Percentiles rank a stretch among this genome's conserved stretches.
Conservation (phyloP, 2,888 invertebrate genomes). For the Spisula subtruncata region DNA sequence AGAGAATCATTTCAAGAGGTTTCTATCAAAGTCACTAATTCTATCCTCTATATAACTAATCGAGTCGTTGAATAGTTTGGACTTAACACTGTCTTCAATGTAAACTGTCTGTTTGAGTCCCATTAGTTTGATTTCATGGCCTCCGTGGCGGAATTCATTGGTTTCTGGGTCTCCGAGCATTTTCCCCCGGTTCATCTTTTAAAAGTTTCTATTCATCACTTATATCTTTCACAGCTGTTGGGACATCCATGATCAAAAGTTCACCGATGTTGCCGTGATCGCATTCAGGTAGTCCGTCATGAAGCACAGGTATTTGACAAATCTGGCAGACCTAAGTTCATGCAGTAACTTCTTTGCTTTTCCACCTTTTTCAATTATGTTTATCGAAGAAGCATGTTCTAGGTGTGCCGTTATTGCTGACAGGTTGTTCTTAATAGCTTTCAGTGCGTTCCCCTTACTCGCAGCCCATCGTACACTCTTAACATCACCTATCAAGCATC, state of each 20-base stretch:
- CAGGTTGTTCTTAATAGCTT: conserved; percentile 43
- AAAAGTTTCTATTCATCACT: background rate
- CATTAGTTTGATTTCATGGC: background rate
- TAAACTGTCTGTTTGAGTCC: background rate
- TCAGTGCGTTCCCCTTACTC: conserved; percentile 44
- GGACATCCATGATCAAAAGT: background rate
- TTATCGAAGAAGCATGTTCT: conserved; percentile 42
- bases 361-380: conserved; percentile 46
- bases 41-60: background rate
- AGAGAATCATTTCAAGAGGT: background rate
- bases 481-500: conserved; percentile 47
- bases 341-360: conserved; percentile 48
- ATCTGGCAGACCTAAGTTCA: conserved; percentile 46
- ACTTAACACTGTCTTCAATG: background rate
- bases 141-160: background rate
- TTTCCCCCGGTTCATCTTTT: background rate
- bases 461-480: conserved; percentile 56
- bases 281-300: conserved; percentile 40
- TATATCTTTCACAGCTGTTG: background rate
- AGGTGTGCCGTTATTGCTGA: conserved; percentile 52
- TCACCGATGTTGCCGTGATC: background rate
- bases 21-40: background rate
- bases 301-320: conserved; percentile 58
- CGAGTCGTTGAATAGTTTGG: background rate
- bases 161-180: background rate